These are phyloP conservation scores for Capra hircus DNA, from an alignment of 2,113 vertebrate genomes.

Conservation along the genomic window DNA sequence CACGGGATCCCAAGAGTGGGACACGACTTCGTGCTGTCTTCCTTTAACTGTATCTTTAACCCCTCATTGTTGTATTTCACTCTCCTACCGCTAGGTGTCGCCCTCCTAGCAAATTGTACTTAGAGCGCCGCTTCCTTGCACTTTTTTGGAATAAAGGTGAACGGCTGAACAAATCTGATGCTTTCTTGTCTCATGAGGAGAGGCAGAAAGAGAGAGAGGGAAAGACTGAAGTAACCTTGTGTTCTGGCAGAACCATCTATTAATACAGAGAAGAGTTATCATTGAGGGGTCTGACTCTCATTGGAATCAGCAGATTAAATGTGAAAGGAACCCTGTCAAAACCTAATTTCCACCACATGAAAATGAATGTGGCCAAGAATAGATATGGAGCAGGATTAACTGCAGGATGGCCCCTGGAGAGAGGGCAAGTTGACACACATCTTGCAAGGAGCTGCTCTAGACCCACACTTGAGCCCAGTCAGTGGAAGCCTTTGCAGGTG, in stretches of 20 bases:
- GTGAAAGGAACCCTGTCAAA: conserved; percentile 15
- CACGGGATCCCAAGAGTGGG: background rate
- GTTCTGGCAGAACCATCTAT: background rate
- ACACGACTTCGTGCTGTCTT: background rate
- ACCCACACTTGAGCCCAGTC: background rate
- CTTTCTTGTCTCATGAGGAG: background rate
- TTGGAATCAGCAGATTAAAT: conserved; percentile 16
- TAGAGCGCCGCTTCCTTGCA: background rate
- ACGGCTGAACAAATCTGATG: background rate
- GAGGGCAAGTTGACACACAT: background rate
- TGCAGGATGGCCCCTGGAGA: background rate
- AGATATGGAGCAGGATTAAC: background rate
- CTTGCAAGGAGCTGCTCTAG: background rate
- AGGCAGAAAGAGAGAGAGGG: background rate
- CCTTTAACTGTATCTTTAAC: background rate
- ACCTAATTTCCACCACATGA: background rate
- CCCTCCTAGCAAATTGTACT: background rate
- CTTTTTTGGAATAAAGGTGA: background rate
- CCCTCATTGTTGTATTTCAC: background rate
- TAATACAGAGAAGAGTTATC: background rate
- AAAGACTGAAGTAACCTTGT: no score
- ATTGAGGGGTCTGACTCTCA: background rate
- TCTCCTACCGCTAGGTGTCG: conserved; percentile 15
- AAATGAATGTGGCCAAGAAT: background rate
- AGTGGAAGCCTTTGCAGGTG: background rate